These are phyloP conservation scores for Drosophila longiperda DNA, from an alignment of 2,888 invertebrate species.

Conservation along the genomic window DNA sequence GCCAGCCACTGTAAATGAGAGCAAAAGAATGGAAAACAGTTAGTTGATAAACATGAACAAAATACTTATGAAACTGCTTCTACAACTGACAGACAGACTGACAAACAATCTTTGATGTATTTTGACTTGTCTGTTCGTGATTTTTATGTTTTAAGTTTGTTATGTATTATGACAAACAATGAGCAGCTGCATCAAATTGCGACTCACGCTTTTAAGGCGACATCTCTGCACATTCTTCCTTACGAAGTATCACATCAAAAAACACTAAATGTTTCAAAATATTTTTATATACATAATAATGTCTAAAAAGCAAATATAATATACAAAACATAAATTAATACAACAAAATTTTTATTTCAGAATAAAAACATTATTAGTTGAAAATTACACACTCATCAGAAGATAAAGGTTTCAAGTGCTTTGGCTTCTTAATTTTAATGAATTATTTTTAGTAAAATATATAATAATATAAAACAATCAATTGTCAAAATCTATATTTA, in stretches of 20 bases:
- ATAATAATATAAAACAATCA: not conserved
- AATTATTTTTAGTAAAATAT: not conserved
- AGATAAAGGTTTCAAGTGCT: not conserved
- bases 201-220: constrained; percentile 15
- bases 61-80: constrained; percentile 12
- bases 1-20: constrained; percentile 88
- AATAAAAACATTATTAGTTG: not conserved
- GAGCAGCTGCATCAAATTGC: constrained; percentile 52
- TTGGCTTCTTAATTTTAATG: not conserved
- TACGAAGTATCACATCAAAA: constrained; percentile 24
- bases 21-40: constrained; percentile 24
- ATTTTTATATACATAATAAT: not conserved
- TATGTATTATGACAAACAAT: constrained; percentile 56
- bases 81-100: constrained; percentile 34
- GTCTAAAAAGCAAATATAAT: not conserved
- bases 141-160: constrained; percentile 46
- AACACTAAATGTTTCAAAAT: too few species aligned
- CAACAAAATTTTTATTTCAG: too few species aligned
- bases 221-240: constrained; percentile 23
- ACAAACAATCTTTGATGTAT: constrained; percentile 66
- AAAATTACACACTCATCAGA: not conserved
- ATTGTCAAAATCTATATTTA: not conserved
- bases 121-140: constrained; percentile 52
- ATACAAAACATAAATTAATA: too few species aligned
- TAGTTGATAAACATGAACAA: constrained; percentile 35